Base-by-base conservation (phyloP, 2,888 invertebrate genomes). In the Xestia c-nigrum region DNA sequence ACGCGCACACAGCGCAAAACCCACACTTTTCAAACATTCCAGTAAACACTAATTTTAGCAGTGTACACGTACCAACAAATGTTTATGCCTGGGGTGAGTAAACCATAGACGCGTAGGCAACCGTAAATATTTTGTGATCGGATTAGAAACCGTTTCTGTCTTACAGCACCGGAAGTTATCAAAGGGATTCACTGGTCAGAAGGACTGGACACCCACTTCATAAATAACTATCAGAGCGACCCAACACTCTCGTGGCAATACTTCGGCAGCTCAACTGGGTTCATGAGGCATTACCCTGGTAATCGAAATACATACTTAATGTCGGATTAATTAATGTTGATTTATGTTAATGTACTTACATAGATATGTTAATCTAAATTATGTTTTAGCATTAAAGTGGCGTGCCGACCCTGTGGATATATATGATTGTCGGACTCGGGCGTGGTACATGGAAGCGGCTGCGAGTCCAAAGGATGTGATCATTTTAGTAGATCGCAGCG, bases 401-500 rank as follows among this genome's bases (percentile, higher is more conserved):
- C 97, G 97, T 86, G 97, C 98, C 87, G 98, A 98, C 90, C 98
- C 98, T 69, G 98, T 98, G 59, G 99, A 99, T 94, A 97, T 99
- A 82, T 99, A 99, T 94, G 99, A 99, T 95, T 99, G 99, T 92
- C 98, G 99, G 57, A 98, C 99, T 64, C 97, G 99, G 89, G 98
- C 98, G 72, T 99, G 99, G 99, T 99, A 99, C 94, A 99, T 99
- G 94, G 99, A 99, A 95, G 99, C 99, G 4, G 99, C 99, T 16
- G 99, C 99, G 14, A 99, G 99, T 92, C 99, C 99, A 1, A 99
- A 99, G 96, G 99, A 99, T 94, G 97, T 99, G 31, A 98, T 97
- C 75, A 97, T 99, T 88, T 97, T 99, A 88, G 97, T 99, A 84
- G 99, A 99, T 93, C 97, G 98, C 64, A 98, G 99, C 90, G 99